Evolutionary conservation across 37 sponge, comb jelly and placozoan species (phyloP), one percentile per base, ranked within the genome.

Genomic region (Petrosia ficiformis): DNA sequence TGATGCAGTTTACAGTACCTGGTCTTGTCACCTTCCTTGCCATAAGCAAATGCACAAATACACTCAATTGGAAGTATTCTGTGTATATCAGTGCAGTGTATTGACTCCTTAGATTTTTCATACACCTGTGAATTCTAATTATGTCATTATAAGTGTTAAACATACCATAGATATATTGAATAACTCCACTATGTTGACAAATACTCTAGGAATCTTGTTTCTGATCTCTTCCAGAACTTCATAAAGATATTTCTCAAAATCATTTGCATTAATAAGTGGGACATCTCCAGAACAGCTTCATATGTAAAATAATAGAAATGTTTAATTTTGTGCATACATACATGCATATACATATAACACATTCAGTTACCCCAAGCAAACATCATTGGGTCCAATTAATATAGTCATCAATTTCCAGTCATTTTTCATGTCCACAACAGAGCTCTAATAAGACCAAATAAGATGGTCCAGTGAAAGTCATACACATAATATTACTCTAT

Each of bases 331-430:
- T 3, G 4, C 68, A 31, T 34, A 33, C 32, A 67, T 38, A 33
- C 70, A 14, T 8, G 2, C 70, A 69, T 39, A 11, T 33, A 8
- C 41, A 32, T 5, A 35, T 19, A 69, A 28, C 14, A n/a, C 2
- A 22, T 10, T 39, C 26, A 42, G 68, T 65, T 44, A 92, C 88
- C 80, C 88, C 21, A 86, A 59, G 56, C 93, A 92, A 1, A 92
- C 57, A 44, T 92, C 93, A 84, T 92, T 92, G 38, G 78, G 80
- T 64, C 93, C 93, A 74, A 87, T 73, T 4, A 92, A 59, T 22
- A 92, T 76, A 31, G 88, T 87, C 48, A 92, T 68, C 11, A 92
- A 38, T 71, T 92, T 92, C 93, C 93, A 92, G 66, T 92, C 93
- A 67, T 87, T 87, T 38, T 72, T 39, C 80, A 92, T 92, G 70